Base-by-base conservation (phyloP, 2,113 vertebrate genomes). In the Amphilophus citrinellus region DNA sequence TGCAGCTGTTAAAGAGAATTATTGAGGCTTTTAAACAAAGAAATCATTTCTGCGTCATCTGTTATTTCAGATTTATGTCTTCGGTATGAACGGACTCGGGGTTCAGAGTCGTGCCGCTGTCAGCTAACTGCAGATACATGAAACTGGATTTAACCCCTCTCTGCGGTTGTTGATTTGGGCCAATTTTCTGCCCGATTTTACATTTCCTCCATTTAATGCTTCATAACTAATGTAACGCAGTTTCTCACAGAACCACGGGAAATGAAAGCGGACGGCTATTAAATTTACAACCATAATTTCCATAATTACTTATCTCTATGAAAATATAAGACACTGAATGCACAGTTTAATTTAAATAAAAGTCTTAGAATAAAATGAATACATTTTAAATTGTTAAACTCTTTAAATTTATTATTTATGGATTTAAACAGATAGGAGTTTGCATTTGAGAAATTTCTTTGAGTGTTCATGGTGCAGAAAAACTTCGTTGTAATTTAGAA, bases 181-280 rank as follows among this genome's bases (percentile, higher is more conserved):
- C 27, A 53, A 27, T n/a, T 73, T 73, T 73, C 68, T 73, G 68
- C 68, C 68, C 20, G 68, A 32, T 30, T 53, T 15, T 27, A 71
- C 66, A 56, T 53, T 73, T 73, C 53, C 68, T 56, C 68, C 27
- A 53, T 73, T 73, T 73, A 73, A 56, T 73, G 66, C 66, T 73
- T 73, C 47, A 10, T 73, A 73, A 73, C 66, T 32, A 32, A 73
- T 73, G 20, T 73, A 73, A 73, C 20, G 15, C 53, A 53, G 44
- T 73, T 73, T 73, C 44, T 32, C 66, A 53, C 3, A 53, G 47
- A 73, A 73, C 66, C 66, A 73, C 53, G 66, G 66, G 66, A 73
- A 73, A 73, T 73, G 10, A 73, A 73, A 73, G 17, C 50, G 6
- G 24, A 53, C 1, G 44, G 27, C 24, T 73, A 50, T 73, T 73